Percentiles rank a stretch among this genome's conserved stretches.
Conservation (phyloP, 2,888 invertebrate species). For the Anarsia innoxiella region DNA sequence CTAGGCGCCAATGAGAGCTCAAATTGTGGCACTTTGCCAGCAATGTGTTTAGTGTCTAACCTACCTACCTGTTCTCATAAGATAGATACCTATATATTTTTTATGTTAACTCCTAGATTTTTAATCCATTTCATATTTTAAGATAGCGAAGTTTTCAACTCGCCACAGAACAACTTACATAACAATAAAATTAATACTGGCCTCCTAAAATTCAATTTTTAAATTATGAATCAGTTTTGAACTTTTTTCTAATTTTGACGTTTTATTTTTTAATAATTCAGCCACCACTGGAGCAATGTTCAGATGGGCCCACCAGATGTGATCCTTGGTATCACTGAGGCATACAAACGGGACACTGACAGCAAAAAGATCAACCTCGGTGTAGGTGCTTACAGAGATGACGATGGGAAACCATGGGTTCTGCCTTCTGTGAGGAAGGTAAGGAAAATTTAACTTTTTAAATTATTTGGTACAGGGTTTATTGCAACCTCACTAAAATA, state of each 20-base stretch:
- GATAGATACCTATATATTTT: background rate
- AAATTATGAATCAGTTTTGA: no score
- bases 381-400: conserved; percentile 97
- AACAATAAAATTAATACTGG: no score
- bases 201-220: no score
- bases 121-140: no score
- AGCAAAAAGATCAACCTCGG: conserved; percentile 98
- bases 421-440: conserved; percentile 90
- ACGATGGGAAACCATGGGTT: conserved; percentile 96
- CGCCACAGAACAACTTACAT: no score
- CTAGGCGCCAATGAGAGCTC: background rate
- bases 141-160: no score
- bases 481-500: no score
- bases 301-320: conserved; percentile 98
- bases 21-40: background rate
- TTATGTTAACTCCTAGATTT: no score
- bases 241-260: conserved; percentile 2
- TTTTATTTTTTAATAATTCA: conserved; percentile 38
- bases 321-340: conserved; percentile 98
- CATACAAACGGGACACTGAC: conserved; percentile 91
- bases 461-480: no score
- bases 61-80: background rate
- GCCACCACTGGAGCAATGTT: conserved; percentile 92
- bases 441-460: no score
- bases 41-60: background rate